These are phyloP conservation scores for Yoshiicerus persimilis DNA, from an alignment of 1,140 invertebrate species.

Conservation along the genomic window DNA sequence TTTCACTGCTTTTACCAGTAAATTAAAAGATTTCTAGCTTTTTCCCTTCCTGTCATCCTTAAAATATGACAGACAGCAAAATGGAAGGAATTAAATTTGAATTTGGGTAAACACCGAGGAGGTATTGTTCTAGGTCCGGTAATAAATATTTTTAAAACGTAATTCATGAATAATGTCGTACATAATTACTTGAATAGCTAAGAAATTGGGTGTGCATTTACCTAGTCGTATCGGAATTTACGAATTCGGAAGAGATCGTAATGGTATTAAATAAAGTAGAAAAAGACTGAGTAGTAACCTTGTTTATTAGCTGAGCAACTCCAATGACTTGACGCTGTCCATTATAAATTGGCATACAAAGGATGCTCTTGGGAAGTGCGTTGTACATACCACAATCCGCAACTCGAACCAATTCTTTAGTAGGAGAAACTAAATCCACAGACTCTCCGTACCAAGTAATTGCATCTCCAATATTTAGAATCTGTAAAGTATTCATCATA, in stretches of 20 bases:
- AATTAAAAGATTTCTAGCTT: no score
- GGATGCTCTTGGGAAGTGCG: conserved; percentile 65
- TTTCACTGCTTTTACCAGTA: no score
- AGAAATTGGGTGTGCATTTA: no score
- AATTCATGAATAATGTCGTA: no score
- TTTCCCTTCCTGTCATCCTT: no score
- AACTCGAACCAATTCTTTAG: conserved; percentile 17
- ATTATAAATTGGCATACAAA: conserved; percentile 90
- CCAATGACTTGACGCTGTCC: conserved; percentile 84
- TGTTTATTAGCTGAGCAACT: conserved; percentile 91
- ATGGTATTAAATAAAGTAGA: not conserved
- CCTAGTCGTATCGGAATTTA: not conserved
- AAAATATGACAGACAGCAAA: no score
- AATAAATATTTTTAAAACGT: no score
- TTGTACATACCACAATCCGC: conserved; percentile 26
- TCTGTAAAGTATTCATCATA: conserved; percentile 57
- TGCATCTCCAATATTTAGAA: conserved; percentile 80
- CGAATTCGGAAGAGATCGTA: not conserved
- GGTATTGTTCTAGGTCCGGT: no score
- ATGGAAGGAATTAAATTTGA: no score
- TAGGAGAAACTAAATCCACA: conserved; percentile 16
- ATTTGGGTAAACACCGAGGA: no score
- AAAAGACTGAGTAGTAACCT: conserved; percentile 60
- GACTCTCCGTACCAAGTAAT: conserved; percentile 58
- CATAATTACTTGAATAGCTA: no score